Evolutionary conservation across 2,888 invertebrate species (phyloP).

Genomic region (Phengaris arion): DNA sequence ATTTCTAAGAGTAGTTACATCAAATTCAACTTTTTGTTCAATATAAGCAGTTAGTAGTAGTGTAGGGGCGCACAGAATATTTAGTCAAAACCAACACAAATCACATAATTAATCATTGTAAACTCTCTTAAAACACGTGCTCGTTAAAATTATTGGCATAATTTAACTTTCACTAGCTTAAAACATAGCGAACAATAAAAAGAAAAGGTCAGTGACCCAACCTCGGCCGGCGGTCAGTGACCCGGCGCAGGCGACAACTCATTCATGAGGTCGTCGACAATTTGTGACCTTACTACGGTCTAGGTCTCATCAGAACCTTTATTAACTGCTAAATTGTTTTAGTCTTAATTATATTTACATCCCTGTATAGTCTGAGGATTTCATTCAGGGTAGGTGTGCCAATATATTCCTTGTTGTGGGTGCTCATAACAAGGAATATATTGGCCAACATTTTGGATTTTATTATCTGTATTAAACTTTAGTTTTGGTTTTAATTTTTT

Average conservation of each 20-base stretch:
- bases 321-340: not conserved
- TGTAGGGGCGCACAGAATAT: no score
- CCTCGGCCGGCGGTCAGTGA: conserved; percentile 4
- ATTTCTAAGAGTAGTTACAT: not conserved
- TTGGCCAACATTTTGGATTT: no score
- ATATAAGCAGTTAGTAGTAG: not conserved
- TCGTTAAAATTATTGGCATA: not conserved
- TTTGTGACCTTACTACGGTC: not conserved
- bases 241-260: conserved; percentile 10
- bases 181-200: not conserved
- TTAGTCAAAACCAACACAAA: not conserved
- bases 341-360: not conserved
- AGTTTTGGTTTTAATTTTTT: no score
- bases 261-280: not conserved
- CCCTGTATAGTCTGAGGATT: no score
- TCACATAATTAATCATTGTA: not conserved
- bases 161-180: not conserved
- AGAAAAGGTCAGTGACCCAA: not conserved
- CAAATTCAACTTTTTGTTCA: not conserved
- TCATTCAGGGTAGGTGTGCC: no score
- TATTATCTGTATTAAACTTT: no score
- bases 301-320: not conserved
- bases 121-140: not conserved
- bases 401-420: no score
- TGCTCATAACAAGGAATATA: no score